phyloP scores from a whole-genome alignment of 2,888 invertebrate species.

The Hetaerina titia region DNA sequence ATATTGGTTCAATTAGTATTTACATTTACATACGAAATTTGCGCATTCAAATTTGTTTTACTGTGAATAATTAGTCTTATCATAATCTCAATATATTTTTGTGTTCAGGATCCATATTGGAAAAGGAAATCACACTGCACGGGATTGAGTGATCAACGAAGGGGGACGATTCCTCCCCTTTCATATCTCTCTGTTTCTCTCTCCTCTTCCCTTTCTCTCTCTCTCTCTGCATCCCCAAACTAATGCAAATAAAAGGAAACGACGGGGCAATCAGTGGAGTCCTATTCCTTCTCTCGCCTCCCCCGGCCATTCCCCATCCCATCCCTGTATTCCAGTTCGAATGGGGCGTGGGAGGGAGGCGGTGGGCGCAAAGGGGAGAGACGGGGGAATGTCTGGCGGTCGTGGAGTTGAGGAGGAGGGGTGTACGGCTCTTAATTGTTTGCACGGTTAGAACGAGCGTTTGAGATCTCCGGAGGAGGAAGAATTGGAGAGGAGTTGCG shows the following conservation, averaged over 20 bases:
- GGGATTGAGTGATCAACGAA: neutral
- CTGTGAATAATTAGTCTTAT: too few relatives aligned
- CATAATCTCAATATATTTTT: neutral
- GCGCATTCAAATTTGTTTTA: too few relatives aligned
- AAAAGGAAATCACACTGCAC: neutral
- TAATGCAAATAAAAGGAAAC: constrained; percentile 63
- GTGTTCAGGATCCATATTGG: neutral
- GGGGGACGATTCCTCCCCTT: neutral
- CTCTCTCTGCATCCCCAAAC: neutral
- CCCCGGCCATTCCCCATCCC: neutral
- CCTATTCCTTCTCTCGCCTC: constrained; percentile 23
- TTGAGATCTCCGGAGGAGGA: constrained; percentile 49
- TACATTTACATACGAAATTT: too few relatives aligned
- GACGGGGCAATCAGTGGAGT: constrained; percentile 53
- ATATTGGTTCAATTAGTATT: too few relatives aligned
- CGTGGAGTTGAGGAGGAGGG: neutral
- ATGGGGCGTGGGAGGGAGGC: neutral
- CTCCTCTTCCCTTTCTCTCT: neutral
- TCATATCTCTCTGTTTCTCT: too few relatives aligned
- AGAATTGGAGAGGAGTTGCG: neutral
- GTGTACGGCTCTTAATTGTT: constrained; percentile 45
- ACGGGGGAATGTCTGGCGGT: neutral
- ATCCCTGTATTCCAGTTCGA: neutral
- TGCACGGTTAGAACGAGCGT: constrained; percentile 52
- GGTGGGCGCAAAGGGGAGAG: neutral